Evolutionary conservation across 2,797 vertebrate species (phyloP), one percentile per base, ranked within the genome.

Genomic region (Steatocranus sp.): DNA sequence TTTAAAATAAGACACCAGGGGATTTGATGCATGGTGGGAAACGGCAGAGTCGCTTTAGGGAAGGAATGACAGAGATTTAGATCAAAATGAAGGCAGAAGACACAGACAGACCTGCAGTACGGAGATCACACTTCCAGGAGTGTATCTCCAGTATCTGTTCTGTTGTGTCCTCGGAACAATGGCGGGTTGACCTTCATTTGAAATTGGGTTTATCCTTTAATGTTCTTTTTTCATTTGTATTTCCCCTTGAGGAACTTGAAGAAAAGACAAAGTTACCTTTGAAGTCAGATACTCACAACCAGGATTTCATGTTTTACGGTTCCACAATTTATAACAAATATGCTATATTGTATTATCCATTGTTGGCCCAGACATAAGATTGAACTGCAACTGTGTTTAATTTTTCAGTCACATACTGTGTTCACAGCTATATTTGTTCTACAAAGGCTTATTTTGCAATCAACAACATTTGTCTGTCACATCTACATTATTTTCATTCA

Each of bases 1-100:
- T 90, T 93, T 87, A 56, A 86, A 86, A 88, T 83, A 79, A 90
- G 87, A 82, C 83, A 41, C 30, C 41, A 0, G 58, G 82, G 80
- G 90, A 87, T 89, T 80, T 86, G 80, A 90, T 34, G 86, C 88
- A 76, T 32, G 76, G 46, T 32, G 51, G 80, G 70, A 75, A 86
- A 58, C 1, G 5, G 46, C 4, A 8, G 61, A 49, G 68, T 73
- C 7, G 25, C 68, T 73, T 73, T 30, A 74, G 32, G 70, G 75
- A 9, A 53, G 32, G 38, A 79, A 70, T 25, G 79, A 85, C 79
- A 41, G 51, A 51, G 61, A 84, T 80, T 82, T 83, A 34, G 51
- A 27, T 82, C 53, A 61, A 25, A 87, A 80, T 78, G 49, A 87
- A 81, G 12, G 51, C 43, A 53, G 25, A 12, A 48, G 82, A 48